Evolutionary conservation across 2,797 vertebrate genomes (phyloP).

Genomic region (Leontocebus nigricollis): DNA sequence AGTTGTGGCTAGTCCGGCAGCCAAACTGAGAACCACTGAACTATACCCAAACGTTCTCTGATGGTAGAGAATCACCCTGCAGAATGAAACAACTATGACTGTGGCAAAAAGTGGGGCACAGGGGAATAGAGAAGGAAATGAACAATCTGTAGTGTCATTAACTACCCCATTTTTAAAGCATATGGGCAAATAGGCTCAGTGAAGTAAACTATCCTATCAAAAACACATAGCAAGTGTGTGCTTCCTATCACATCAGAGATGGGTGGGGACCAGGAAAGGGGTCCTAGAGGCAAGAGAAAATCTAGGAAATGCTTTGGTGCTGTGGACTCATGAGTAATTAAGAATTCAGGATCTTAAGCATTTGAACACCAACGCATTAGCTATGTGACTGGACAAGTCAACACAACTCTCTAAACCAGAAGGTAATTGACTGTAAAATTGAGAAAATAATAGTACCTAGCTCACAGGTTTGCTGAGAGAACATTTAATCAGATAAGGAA

Average conservation of each 20-base stretch:
- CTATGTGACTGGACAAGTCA: constrained; percentile 13
- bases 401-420: constrained; percentile 14
- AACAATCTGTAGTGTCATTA: not conserved
- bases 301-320: not conserved
- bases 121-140: not conserved
- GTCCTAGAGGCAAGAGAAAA: not conserved
- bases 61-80: not conserved
- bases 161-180: not conserved
- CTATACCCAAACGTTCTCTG: not conserved
- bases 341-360: not conserved
- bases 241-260: not conserved
- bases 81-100: not conserved
- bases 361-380: not conserved
- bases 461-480: constrained; percentile 25
- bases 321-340: not conserved
- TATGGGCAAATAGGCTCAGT: not conserved
- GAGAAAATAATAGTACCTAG: constrained; percentile 30
- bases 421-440: constrained; percentile 41
- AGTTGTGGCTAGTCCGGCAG: not conserved
- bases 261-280: not conserved
- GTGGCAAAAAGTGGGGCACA: not conserved
- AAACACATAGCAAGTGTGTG: not conserved
- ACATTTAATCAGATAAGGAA: constrained; percentile 54
- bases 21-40: not conserved
- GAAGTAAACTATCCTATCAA: not conserved